Evolutionary conservation across 2,113 vertebrate species (phyloP), one percentile per base, ranked within the genome.

Genomic region (Meriones unguiculatus): DNA sequence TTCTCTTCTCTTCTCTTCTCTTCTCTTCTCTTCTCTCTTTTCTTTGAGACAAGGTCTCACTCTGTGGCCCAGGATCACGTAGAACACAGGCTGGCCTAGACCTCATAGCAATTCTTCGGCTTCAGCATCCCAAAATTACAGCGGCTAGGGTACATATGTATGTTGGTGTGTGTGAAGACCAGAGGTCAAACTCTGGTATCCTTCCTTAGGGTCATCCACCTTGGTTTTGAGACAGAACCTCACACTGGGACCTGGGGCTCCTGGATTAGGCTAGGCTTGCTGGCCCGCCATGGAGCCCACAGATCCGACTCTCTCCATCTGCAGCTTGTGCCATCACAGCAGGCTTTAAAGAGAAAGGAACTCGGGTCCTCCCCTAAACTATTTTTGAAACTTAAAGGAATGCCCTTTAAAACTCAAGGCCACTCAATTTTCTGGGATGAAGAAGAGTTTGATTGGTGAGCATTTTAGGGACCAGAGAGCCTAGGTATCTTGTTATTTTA

Each of bases 381-480:
- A 72, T 72, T 94, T 96, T 87, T 50, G 62, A 90, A 96, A 77
- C 24, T 24, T 28, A 64, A 73, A 54, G 54, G 41, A 78, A 41
- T 38, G 13, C 35, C 57, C 46, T 92, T 87, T 80, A 69, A 87
- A 67, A 93, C 38, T 75, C 32, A 82, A 95, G 41, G 65, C 7
- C 24, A 18, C 30, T 38, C n/a, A 62, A 93, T 92, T 11, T 95
- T 81, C 65, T 64, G 69, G 64, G 64, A 95, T 64, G 67, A 91
- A 91, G 22, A 54, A 59, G 54, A 89, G 78, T 88, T 87, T 77
- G 22, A 18, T 72, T 41, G 64, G 62, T 46, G 85, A 22, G 28
- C 65, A 2, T 85, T 35, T 89, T 52, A 62, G 14, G 28, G 41
- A 91, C 67, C 30, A 77, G 80, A 10, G 32, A 38, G 24, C 69